phyloP scores from a whole-genome alignment of 2,888 invertebrate genomes.

The Drosophila multiciliata region DNA sequence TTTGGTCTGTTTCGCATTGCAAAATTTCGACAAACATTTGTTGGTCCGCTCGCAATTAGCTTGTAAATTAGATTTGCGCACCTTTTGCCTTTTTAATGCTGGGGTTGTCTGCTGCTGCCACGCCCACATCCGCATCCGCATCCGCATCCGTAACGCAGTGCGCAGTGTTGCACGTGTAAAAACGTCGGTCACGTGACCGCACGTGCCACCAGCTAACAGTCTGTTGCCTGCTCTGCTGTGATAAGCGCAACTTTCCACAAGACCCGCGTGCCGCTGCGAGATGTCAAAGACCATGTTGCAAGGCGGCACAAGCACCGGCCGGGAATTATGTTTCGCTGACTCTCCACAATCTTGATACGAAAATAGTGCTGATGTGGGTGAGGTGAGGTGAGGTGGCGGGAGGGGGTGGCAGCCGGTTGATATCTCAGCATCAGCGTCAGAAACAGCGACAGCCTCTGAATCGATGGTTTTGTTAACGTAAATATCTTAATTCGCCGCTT shows the following conservation, averaged over 20 bases:
- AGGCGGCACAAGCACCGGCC: conserved; percentile 1
- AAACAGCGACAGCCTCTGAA: conserved; percentile 18
- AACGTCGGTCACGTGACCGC: conserved; percentile 78
- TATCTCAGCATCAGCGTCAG: conserved; percentile 1
- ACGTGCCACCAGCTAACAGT: conserved; percentile 62
- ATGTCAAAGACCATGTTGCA: conserved; percentile 71
- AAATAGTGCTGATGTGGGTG: neutral
- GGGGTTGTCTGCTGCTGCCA: conserved; percentile 24
- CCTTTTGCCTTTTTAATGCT: conserved; percentile 23
- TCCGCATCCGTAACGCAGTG: conserved; percentile 49
- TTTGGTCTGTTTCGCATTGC: conserved; percentile 20
- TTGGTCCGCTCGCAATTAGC: conserved; percentile 62
- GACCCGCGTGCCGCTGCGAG: conserved; percentile 44
- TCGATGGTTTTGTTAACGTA: conserved; percentile 73
- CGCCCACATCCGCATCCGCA: conserved; percentile 44
- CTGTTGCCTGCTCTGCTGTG: conserved; percentile 52
- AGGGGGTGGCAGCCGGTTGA: neutral
- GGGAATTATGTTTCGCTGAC: conserved; percentile 43
- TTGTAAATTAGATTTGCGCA: conserved; percentile 62
- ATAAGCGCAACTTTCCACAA: conserved; percentile 73
- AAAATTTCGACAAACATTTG: conserved; percentile 45
- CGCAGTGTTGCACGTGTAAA: conserved; percentile 74
- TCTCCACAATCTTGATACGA: conserved; percentile 53
- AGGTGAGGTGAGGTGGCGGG: neutral
- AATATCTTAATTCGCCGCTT: conserved; percentile 78